Evolutionary conservation across 2,888 invertebrate species (phyloP).

Genomic region (Nephrocerus scutellatus): DNA sequence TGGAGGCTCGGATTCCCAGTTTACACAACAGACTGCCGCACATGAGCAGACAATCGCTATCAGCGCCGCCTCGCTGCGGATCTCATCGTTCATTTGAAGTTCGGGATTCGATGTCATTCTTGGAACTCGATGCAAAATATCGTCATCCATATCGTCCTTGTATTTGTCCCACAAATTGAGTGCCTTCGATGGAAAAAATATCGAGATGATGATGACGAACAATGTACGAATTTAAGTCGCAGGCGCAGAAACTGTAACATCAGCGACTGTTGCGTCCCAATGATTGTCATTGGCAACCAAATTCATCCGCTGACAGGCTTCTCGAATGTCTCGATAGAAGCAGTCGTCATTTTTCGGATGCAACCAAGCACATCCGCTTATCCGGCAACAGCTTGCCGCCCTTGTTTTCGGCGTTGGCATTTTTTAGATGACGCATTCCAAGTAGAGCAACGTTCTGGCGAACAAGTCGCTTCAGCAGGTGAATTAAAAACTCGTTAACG

Average conservation of each 20-base stretch:
- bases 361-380: slow-evolving; percentile 29
- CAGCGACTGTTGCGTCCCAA: slow-evolving; percentile 20
- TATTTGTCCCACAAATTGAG: slow-evolving; percentile 16
- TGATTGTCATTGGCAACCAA: too few relatives aligned
- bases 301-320: too few relatives aligned
- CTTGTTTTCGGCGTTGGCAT: slow-evolving; percentile 32
- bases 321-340: too few relatives aligned
- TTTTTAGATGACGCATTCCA: slow-evolving; percentile 33
- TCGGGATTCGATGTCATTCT: slow-evolving; percentile 1
- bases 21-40: too few relatives aligned
- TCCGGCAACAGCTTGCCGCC: slow-evolving; percentile 26
- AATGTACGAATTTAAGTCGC: slow-evolving; percentile 19
- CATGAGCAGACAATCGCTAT: too few relatives aligned
- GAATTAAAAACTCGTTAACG: too few relatives aligned
- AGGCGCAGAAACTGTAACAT: slow-evolving; percentile 14
- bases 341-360: slow-evolving; percentile 35
- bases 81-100: too few relatives aligned
- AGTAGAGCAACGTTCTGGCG: slow-evolving; percentile 33
- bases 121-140: slow-evolving; percentile 16
- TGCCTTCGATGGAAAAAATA: slow-evolving; percentile 13
- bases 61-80: too few relatives aligned
- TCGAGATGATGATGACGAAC: slow-evolving; percentile 21
- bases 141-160: slow-evolving; percentile 16
- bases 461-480: too few relatives aligned
- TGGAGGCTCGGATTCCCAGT: too few relatives aligned